Base-by-base conservation (phyloP, 2,888 invertebrate genomes). In the Amblyjoppa fuscipennis region DNA sequence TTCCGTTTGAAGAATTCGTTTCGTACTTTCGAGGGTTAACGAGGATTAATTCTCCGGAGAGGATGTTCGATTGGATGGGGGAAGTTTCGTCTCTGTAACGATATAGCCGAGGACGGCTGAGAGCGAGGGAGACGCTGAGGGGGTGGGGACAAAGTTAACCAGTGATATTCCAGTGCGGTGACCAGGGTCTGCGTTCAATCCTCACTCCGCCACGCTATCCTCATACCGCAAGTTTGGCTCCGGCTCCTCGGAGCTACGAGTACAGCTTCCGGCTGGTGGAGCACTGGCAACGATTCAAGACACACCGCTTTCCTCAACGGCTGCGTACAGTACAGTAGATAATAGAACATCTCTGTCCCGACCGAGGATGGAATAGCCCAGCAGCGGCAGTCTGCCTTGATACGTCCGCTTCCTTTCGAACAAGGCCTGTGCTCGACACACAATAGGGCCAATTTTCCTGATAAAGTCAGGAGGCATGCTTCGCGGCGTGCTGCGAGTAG, bases 251-350 rank as follows among this genome's bases (percentile, higher is more conserved):
- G 28, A 64, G 64, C 73, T 38, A 53, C 11, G 53, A 71, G 20
- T 41, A 69, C 51, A 71, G 70, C 61, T 85, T 76, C 49, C 71
- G 75, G 71, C 61, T 75, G 75, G 78, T 59, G 78, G 74, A 75
- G 61, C 64, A 75, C 70, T 81, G 84, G 84, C 85, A 85, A 79
- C 70, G 78, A 56, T 79, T 85, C 85, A 79, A 82, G 77, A 70
- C 59, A 85, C 56, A n/a, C 34, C 41, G 13, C 64, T 70, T 25
- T 31, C 41, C 28, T 59, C 31, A 11, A 41, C 34, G 25, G 28
- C 45, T 73, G 61, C 70, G 38, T 59, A 31, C 49, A 51, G 70
- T 45, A 20, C 9, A 25, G 49, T 34, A 75, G 31, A 78, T 41
- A 61, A 64, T 69, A 31, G 71, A 79, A 73, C 74, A 84, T 53